Evolutionary conservation across 2,113 vertebrate genomes (phyloP).

Genomic region (Nerophis lumbriciformis): DNA sequence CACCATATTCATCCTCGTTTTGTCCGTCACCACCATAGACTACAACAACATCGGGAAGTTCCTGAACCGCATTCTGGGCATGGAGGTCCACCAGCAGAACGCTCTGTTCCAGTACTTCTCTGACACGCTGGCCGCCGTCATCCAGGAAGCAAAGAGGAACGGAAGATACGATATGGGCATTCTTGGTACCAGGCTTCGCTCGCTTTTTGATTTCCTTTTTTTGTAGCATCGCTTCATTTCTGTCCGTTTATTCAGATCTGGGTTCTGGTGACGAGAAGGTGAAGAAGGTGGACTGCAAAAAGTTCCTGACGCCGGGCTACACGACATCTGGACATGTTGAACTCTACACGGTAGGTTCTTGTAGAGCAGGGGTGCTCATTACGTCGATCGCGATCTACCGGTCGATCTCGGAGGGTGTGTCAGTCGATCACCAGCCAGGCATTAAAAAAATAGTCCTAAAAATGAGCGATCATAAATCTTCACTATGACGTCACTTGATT

Average conservation of each 20-base stretch:
- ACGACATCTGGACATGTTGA: slow-evolving; percentile 95
- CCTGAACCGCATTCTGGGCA: slow-evolving; percentile 93
- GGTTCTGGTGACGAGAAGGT: slow-evolving; percentile 97
- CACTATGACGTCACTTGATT: too few relatives aligned
- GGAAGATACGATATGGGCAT: slow-evolving; percentile 98
- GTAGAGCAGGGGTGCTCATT: too few relatives aligned
- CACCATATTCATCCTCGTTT: not conserved
- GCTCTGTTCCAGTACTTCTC: slow-evolving; percentile 97
- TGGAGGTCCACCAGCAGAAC: slow-evolving; percentile 98
- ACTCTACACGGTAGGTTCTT: slow-evolving; percentile 82
- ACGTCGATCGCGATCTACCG: too few relatives aligned
- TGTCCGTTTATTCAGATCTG: slow-evolving; percentile 73
- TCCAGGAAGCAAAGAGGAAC: slow-evolving; percentile 95
- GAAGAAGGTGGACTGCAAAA: slow-evolving; percentile 87
- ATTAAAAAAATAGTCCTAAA: too few relatives aligned
- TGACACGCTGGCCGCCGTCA: slow-evolving; percentile 88
- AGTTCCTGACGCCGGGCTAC: slow-evolving; percentile 93
- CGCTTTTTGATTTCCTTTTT: not conserved
- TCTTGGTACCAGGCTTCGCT: slow-evolving; percentile 74
- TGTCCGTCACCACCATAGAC: slow-evolving; percentile 68
- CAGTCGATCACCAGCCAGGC: too few relatives aligned
- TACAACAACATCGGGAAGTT: slow-evolving; percentile 99
- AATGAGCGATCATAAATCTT: too few relatives aligned
- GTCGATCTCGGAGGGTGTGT: too few relatives aligned
- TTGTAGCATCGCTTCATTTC: too few relatives aligned